Evolutionary conservation across 2,888 invertebrate species (phyloP).

Genomic region (Hermodice carunculata): DNA sequence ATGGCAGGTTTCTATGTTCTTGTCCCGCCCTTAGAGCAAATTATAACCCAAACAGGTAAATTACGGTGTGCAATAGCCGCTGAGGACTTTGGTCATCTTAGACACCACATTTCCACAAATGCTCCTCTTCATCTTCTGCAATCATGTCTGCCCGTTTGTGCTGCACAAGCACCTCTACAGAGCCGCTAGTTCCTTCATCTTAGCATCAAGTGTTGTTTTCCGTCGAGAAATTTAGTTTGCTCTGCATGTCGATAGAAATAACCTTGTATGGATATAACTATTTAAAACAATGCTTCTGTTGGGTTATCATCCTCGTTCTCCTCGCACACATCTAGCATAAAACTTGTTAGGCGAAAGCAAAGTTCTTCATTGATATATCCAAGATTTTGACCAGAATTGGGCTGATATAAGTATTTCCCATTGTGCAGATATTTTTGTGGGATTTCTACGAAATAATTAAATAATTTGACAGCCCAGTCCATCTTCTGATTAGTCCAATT

Average conservation of each 20-base stretch:
- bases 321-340: too few relatives aligned
- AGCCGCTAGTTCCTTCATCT: constrained; percentile 4
- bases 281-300: neutral
- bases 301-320: neutral
- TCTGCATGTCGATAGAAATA: neutral
- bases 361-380: too few relatives aligned
- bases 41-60: neutral
- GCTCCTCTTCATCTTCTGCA: neutral
- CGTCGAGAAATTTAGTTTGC: neutral
- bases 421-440: too few relatives aligned
- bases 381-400: too few relatives aligned
- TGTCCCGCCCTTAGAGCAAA: constrained; percentile 2
- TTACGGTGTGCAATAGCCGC: neutral
- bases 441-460: too few relatives aligned
- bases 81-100: neutral
- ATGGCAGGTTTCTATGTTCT: constrained; percentile 3
- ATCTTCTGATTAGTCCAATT: too few relatives aligned
- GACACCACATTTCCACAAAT: neutral
- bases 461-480: too few relatives aligned
- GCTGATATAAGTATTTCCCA: too few relatives aligned
- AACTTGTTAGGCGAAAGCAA: too few relatives aligned
- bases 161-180: neutral
- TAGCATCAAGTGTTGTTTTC: neutral
- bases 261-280: neutral
- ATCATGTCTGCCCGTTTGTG: neutral